phyloP scores from a whole-genome alignment of 2,113 vertebrate genomes.

The Trogon melanurus region DNA sequence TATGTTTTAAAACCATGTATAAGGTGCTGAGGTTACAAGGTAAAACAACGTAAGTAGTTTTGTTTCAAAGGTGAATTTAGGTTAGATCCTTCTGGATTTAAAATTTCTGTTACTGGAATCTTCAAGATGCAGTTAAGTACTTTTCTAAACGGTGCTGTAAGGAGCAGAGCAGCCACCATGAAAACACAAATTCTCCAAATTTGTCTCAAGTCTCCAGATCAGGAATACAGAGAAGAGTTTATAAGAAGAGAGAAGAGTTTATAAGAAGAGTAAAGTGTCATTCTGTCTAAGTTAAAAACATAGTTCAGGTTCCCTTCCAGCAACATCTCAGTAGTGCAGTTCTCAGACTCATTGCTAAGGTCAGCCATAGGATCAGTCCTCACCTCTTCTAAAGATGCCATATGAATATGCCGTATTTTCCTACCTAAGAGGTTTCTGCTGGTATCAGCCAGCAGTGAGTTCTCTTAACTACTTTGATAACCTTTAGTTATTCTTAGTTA shows the following conservation, averaged over 20 bases:
- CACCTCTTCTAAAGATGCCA: neutral
- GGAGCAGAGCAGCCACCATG: neutral
- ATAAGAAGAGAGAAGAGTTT: neutral
- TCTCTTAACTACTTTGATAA: neutral
- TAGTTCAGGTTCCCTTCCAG: neutral
- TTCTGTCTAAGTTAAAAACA: neutral
- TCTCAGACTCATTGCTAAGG: neutral
- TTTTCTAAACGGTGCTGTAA: neutral
- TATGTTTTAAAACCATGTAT: neutral
- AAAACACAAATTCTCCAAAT: neutral
- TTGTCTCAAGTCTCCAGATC: neutral
- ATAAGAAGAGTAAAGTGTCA: neutral
- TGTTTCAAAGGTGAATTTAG: neutral
- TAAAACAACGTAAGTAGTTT: neutral
- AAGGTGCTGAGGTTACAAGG: neutral
- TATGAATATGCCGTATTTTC: neutral
- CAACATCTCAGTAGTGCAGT: neutral
- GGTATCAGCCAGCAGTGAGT: neutral
- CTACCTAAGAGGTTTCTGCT: neutral
- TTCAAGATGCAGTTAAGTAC: neutral
- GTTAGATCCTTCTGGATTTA: neutral
- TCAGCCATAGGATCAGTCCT: neutral
- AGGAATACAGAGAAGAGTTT: neutral
- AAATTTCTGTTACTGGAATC: neutral
- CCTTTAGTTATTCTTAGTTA: neutral